Conservation (phyloP, 1,140 invertebrate species). For the Aricia agestis region DNA sequence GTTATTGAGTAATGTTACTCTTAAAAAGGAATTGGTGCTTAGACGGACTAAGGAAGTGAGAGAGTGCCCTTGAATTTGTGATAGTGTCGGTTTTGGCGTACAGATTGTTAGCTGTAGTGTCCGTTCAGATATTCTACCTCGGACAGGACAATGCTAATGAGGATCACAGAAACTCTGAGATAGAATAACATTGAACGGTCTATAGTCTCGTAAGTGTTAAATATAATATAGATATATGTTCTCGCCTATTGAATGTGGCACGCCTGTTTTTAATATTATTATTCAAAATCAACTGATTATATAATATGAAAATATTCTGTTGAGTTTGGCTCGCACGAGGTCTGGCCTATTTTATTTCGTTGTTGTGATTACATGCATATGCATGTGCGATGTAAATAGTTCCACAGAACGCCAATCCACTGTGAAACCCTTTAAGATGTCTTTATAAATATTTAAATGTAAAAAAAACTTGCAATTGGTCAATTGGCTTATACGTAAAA, state of each 20-base stretch:
- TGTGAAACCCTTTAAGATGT: not conserved
- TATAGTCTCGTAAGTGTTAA: slow-evolving; percentile 53
- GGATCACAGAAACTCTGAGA: too few relatives aligned
- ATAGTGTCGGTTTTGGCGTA: slow-evolving; percentile 45
- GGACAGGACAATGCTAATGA: too few relatives aligned
- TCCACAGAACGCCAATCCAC: not conserved
- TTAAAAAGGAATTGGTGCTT: slow-evolving; percentile 42
- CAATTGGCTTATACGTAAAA: not conserved
- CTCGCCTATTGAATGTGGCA: slow-evolving; percentile 48
- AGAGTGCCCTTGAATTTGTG: slow-evolving; percentile 60
- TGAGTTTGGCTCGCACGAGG: slow-evolving; percentile 18
- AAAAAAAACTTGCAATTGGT: not conserved
- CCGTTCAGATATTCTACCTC: not conserved
- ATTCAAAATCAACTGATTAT: slow-evolving; percentile 49
- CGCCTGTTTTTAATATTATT: slow-evolving; percentile 73
- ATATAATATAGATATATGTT: slow-evolving; percentile 65
- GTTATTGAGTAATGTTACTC: slow-evolving; percentile 4
- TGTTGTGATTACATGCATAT: not conserved
- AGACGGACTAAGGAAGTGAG: slow-evolving; percentile 42
- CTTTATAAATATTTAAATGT: not conserved
- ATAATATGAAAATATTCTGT: slow-evolving; percentile 24
- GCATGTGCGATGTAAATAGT: not conserved
- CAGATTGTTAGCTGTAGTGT: slow-evolving; percentile 46
- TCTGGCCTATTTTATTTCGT: not conserved
- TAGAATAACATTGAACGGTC: too few relatives aligned